A percentile compares a stretch with the other conserved stretches of the same genome.
Evolutionary conservation across 2,797 vertebrate genomes (phyloP).

Genomic region (Bradypus variegatus): DNA sequence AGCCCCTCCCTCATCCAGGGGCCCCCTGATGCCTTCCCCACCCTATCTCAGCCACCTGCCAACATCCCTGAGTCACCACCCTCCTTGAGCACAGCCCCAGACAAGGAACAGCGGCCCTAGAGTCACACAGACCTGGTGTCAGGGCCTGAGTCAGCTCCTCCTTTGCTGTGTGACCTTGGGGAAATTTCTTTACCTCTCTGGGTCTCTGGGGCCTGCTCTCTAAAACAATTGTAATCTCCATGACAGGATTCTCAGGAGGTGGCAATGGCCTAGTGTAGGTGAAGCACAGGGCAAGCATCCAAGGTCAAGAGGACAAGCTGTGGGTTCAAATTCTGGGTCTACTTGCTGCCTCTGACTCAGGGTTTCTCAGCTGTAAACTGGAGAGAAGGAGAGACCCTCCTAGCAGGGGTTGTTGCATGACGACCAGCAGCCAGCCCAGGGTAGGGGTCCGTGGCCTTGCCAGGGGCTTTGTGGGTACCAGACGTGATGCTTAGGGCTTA

Average conservation of each 20-base stretch:
- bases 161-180: background rate
- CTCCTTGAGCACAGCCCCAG: background rate
- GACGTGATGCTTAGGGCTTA: accelerated
- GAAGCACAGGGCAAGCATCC: background rate
- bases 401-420: background rate
- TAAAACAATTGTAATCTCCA: background rate
- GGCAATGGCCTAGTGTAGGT: background rate
- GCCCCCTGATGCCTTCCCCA: background rate
- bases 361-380: background rate
- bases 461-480: accelerated
- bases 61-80: background rate
- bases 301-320: background rate
- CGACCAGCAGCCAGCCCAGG: background rate
- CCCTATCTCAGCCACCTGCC: background rate
- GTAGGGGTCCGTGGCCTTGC: too few species aligned
- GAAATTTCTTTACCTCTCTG: background rate
- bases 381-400: background rate
- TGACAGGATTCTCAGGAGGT: accelerated
- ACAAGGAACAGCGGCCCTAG: background rate
- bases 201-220: background rate
- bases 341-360: background rate
- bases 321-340: background rate
- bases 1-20: background rate
- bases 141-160: background rate
- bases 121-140: background rate